Evolutionary conservation across 2,113 vertebrate genomes (phyloP).

Genomic region (Delphinapterus leucas): DNA sequence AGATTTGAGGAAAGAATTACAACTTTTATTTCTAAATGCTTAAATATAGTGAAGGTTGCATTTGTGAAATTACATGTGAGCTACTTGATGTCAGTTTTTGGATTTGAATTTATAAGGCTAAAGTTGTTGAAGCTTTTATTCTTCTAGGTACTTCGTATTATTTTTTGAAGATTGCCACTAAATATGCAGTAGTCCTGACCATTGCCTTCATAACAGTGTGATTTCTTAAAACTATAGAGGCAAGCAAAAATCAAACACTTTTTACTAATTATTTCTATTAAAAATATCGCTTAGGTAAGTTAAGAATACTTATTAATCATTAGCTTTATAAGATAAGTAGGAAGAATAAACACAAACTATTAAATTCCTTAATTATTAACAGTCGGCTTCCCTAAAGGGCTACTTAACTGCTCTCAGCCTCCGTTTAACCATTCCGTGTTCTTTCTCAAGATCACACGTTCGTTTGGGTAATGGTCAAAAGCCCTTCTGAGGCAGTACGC

Average conservation of each 20-base stretch:
- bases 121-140: background rate
- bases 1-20: background rate
- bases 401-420: background rate
- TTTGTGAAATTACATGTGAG: background rate
- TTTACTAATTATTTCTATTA: background rate
- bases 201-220: background rate
- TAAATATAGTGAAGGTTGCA: background rate
- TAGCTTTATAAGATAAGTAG: background rate
- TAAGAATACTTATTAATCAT: background rate
- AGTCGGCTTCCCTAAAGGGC: background rate
- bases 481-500: background rate
- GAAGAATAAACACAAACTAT: background rate
- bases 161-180: background rate
- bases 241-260: conserved; percentile 4
- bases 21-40: background rate
- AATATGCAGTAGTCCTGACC: background rate
- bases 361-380: background rate
- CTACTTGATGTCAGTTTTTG: background rate
- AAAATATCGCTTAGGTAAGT: background rate
- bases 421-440: background rate
- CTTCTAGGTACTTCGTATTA: background rate
- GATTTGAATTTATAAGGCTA: background rate
- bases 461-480: background rate
- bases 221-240: background rate
- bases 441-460: background rate